Conservation (phyloP, 2,797 vertebrate species). For the Bradypodion ventrale region DNA sequence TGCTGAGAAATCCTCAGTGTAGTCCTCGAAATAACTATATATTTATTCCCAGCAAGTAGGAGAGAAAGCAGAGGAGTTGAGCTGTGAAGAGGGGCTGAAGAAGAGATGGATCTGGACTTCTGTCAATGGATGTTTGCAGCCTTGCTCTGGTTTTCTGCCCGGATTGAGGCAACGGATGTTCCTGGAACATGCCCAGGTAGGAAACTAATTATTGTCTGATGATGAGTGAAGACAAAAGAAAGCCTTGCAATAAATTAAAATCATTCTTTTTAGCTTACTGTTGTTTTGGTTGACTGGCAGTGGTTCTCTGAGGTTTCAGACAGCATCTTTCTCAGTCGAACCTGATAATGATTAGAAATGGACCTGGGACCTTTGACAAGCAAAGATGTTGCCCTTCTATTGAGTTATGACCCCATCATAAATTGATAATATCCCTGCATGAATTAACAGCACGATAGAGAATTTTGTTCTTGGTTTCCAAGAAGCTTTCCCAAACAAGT, state of each 20-base stretch:
- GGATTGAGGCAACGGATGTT: constrained; percentile 1
- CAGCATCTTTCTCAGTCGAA: background rate
- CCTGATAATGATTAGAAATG: background rate
- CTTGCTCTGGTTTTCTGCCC: constrained; percentile 8
- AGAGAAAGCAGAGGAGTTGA: background rate
- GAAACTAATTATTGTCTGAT: background rate
- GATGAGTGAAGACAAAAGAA: background rate
- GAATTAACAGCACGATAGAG: no score
- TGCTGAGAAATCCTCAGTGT: constrained; percentile 19
- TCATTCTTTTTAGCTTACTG: no score
- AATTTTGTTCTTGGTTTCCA: background rate
- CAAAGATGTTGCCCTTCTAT: background rate
- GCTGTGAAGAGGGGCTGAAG: background rate
- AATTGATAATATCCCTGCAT: background rate
- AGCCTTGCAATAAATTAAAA: background rate
- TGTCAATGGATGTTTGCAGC: background rate
- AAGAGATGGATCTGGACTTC: background rate
- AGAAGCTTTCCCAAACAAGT: background rate
- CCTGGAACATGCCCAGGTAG: constrained; percentile 39
- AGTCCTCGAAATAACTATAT: background rate
- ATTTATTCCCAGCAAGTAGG: background rate
- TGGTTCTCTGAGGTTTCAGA: background rate
- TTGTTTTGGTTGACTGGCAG: background rate
- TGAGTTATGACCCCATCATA: background rate
- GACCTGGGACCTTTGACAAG: no score